Evolutionary conservation across 2,113 vertebrate species (phyloP), one percentile per base, ranked within the genome.

Genomic region (Cricetomys ansorgei): DNA sequence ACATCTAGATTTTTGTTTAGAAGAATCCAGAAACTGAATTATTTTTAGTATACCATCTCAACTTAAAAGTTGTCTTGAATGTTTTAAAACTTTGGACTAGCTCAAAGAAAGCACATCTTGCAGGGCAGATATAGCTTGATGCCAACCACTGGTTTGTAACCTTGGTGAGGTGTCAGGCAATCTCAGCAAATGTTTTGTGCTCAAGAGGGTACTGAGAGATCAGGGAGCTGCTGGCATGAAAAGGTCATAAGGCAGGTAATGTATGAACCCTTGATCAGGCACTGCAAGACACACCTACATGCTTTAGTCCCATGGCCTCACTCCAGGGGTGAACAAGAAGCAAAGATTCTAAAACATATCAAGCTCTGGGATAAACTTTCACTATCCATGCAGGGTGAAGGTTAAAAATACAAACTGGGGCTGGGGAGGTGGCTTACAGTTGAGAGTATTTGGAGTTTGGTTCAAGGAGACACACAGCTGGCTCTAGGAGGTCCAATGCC

Each of bases 91-190:
- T 12, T 73, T 3, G 59, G 43, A 8, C 0, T 31, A 62, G 40
- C 48, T 89, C 89, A 96, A 97, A 88, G 21, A 84, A 94, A 91
- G 72, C 76, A 79, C 89, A 87, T 89, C 45, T n/a, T 90, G 48
- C 23, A 37, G 40, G 85, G 75, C 91, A 94, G 53, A 81, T 93
- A 80, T 45, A n/a, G 70, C 40, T 85, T 40, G 21, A 4, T 10
- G 12, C 13, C 72, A 21, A 19, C 34, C 65, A 16, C 15, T n/a
- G 45, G 43, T 79, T 48, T 76, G 67, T 69, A 90, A 29, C 19
- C 73, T 19, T 15, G 48, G 40, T 59, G 27, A 79, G 73, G 27
- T 73, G 3, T 0, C 13, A 29, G 73, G n/a, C 62, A 3, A 4
- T 17, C 57, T 55, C 6, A 16, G 87, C 81, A 17, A 53, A 45